phyloP scores from a whole-genome alignment of 1,140 invertebrate species.

The Cataglyphis hispanica region DNA sequence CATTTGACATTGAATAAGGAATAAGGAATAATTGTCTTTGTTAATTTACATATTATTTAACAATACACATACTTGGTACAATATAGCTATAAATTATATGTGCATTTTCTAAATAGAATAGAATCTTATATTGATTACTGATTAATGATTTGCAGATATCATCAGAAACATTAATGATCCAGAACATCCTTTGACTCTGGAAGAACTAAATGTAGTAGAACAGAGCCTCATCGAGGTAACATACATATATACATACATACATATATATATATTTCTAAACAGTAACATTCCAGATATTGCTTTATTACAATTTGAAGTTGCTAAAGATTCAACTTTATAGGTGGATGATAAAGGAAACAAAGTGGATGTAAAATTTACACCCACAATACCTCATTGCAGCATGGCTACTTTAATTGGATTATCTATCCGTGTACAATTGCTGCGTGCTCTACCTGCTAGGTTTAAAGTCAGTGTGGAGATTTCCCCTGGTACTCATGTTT shows the following conservation, averaged over 20 bases:
- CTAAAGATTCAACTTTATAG: conserved; percentile 73
- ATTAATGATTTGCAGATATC: conserved; percentile 89
- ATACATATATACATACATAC: conserved; percentile 12
- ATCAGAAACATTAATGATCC: conserved; percentile 98
- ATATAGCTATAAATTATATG: neutral
- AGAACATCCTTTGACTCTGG: conserved; percentile 98
- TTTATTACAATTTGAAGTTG: conserved; percentile 1
- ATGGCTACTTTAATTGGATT: conserved; percentile 99
- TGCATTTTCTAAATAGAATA: conserved; percentile 43
- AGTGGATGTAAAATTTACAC: conserved; percentile 95
- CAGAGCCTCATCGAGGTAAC: conserved; percentile 92
- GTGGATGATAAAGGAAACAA: conserved; percentile 91
- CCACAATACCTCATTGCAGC: conserved; percentile 99
- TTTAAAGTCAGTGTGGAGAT: conserved; percentile 97
- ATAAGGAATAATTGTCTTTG: too few relatives aligned
- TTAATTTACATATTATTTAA: too few relatives aligned
- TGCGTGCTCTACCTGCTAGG: conserved; percentile 94
- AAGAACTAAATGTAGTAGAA: conserved; percentile 98
- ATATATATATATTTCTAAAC: conserved; percentile 7
- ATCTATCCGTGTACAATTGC: conserved; percentile 94
- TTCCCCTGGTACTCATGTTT: conserved; percentile 96
- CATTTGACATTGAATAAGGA: too few relatives aligned
- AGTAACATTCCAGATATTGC: neutral
- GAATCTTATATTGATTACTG: neutral
- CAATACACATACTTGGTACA: neutral